These are phyloP conservation scores for Dermatemys mawii DNA, from an alignment of 2,113 vertebrate genomes.

Conservation along the genomic window DNA sequence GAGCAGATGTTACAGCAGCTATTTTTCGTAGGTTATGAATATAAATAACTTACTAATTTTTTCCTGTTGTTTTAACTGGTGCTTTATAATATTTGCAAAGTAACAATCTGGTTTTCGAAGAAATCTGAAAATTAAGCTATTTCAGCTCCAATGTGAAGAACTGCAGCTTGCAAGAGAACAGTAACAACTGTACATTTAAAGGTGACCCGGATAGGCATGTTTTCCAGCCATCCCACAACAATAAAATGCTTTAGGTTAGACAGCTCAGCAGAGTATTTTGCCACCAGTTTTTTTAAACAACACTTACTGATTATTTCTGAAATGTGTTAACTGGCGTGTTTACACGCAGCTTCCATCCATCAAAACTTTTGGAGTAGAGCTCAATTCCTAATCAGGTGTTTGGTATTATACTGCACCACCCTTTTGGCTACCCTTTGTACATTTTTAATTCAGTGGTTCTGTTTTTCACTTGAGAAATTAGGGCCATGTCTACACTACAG, in stretches of 20 bases:
- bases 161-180: background rate
- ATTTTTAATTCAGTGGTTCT: background rate
- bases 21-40: background rate
- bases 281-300: background rate
- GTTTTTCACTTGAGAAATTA: background rate
- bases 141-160: background rate
- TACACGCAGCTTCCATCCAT: background rate
- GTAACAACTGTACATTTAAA: conserved; percentile 20
- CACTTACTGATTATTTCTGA: background rate
- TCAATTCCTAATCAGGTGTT: background rate
- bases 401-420: background rate
- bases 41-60: background rate
- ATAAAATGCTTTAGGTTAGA: background rate
- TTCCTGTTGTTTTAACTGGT: background rate
- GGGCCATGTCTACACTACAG: too few species aligned
- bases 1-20: background rate
- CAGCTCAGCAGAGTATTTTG: background rate
- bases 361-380: background rate
- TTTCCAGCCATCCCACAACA: background rate
- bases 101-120: background rate
- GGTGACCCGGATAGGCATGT: background rate
- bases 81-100: background rate
- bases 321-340: background rate
- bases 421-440: background rate
- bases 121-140: background rate